Percentiles rank a stretch among this genome's conserved stretches.
Conservation (phyloP, 2,113 vertebrate species). For the Thalassarche chlororhynchos region DNA sequence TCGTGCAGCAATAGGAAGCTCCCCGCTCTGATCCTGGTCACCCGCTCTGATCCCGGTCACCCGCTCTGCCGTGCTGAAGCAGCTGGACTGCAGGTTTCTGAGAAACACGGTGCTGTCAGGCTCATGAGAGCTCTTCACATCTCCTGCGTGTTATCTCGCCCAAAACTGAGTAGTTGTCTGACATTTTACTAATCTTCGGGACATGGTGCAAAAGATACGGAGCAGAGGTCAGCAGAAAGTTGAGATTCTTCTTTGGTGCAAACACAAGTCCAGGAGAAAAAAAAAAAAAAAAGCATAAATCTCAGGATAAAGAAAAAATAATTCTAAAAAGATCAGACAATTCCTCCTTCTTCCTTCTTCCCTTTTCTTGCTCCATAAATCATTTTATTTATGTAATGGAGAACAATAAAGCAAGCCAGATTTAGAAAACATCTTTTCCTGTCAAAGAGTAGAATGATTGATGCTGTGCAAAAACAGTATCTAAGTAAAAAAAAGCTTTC, state of each 20-base stretch:
- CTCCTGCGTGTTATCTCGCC: background rate
- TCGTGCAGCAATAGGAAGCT: background rate
- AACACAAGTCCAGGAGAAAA: background rate
- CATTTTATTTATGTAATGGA: constrained; percentile 56
- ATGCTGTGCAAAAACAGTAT: constrained; percentile 34
- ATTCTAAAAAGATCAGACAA: background rate
- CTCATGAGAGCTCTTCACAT: background rate
- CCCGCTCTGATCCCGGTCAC: background rate
- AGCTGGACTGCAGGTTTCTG: background rate
- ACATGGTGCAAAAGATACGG: background rate
- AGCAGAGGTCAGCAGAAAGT: background rate
- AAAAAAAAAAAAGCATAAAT: background rate
- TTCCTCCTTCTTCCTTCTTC: background rate
- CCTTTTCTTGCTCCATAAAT: constrained; percentile 47
- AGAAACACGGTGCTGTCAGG: background rate
- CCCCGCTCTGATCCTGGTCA: background rate
- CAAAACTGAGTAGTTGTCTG: background rate
- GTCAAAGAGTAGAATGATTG: constrained; percentile 49
- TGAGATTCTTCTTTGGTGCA: background rate
- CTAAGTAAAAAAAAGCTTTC: background rate
- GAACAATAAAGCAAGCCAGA: constrained; percentile 39
- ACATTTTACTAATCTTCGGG: background rate
- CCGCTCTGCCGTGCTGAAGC: background rate
- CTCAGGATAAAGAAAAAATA: background rate
- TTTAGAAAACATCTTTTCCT: constrained; percentile 53